Evolutionary conservation across 2,113 vertebrate genomes (phyloP), one percentile per base, ranked within the genome.

Genomic region (Pelodiscus sinensis): DNA sequence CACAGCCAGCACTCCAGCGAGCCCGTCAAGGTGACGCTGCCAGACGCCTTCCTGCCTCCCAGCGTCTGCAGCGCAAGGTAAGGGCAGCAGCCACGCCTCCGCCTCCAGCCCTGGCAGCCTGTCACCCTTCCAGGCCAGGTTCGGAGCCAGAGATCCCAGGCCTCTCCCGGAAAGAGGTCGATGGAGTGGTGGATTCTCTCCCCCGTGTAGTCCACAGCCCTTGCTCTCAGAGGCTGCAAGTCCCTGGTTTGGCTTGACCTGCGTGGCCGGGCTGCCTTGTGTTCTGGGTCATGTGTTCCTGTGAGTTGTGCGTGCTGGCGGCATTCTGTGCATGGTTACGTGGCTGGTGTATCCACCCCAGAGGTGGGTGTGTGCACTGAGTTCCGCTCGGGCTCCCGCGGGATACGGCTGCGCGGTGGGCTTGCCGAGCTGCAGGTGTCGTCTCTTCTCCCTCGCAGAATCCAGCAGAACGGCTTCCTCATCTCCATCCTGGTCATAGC

Each of bases 11-110:
- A 98, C 87, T 97, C 98, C 25, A 98, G 94, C 0, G 98, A 98
- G 44, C 99, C 98, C 1, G 98, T 99, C 92, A 99, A 99, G 97
- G 99, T 99, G 96, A 99, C 99, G 13, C 97, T 99, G 90, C 99
- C 99, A 19, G 99, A 99, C 31, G 99, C 99, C 57, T 99, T 99
- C 94, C 96, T 99, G 82, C 98, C 99, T 62, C 97, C 98, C 75
- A 98, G 99, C 27, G 98, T 99, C 91, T 99, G 99, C 97, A 98
- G 98, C 94, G 98, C 98, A 81, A 98, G 98, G 99, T 99, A 97
- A 96, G 90, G 38, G 29, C 25, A 38, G 27, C 1, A 4, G 58
- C 84, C 14, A 19, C 35, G 35, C 27, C 21, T 24, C 68, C 35
- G 81, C 55, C 60, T 31, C 35, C 57, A 19, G 31, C 16, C 88